Percentiles rank a stretch among this genome's conserved stretches.
These are phyloP conservation scores for Florisuga fusca DNA, from an alignment of 2,797 vertebrate genomes.

Conservation along the genomic window DNA sequence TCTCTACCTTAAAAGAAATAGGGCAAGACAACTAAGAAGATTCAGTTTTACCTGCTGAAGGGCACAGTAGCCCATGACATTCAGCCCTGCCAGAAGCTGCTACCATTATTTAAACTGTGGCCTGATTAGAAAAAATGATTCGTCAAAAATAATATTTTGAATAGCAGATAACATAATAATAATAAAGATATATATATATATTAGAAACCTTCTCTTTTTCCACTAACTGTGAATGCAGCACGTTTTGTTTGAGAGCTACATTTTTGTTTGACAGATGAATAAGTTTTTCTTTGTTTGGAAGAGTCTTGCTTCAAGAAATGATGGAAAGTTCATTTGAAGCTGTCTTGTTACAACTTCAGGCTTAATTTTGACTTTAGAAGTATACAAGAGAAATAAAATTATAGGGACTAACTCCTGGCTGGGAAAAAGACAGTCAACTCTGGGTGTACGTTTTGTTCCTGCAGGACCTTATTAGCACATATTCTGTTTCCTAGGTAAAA, in stretches of 20 bases:
- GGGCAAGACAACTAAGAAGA: conserved; percentile 49
- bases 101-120: not conserved
- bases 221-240: not conserved
- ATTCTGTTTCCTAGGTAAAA: conserved; percentile 6
- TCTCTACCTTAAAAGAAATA: conserved; percentile 57
- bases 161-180: not conserved
- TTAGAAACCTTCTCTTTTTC: not conserved
- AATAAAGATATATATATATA: not conserved
- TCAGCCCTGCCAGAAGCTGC: not conserved
- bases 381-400: not conserved
- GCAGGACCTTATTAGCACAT: not conserved
- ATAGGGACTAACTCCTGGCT: not conserved
- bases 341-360: not conserved
- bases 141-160: not conserved
- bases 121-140: not conserved
- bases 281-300: conserved; percentile 4
- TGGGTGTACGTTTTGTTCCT: not conserved
- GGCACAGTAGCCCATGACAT: conserved; percentile 13
- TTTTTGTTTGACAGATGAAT: not conserved
- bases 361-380: not conserved
- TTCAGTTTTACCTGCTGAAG: conserved; percentile 46
- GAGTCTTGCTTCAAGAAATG: not conserved
- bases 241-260: not conserved
- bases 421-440: not conserved
- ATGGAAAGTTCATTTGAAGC: not conserved